Base-by-base conservation (phyloP, 2,797 vertebrate species). In the Lagorchestes hirsutus region DNA sequence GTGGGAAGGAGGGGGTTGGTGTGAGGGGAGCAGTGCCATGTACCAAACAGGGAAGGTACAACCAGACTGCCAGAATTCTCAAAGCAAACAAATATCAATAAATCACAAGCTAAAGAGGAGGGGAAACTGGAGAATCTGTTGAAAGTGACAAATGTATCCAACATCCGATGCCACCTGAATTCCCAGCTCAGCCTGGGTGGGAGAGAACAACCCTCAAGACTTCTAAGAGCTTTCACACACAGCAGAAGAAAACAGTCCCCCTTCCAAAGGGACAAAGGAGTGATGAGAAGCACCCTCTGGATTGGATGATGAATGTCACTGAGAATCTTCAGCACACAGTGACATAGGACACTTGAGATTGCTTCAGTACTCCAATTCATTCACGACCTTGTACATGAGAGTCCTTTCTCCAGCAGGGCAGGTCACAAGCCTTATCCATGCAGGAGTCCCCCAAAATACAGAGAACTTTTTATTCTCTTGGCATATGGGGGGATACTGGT, bases 211-310 rank as follows among this genome's bases (percentile, higher is more conserved):
- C 96, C 94, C 93, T 90, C 50, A 96, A 93, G 95, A 96, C 56
- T 82, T 91, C 96, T 95, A 97, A 96, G 96, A 97, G 95, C 94
- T 97, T 96, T 94, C 74, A 93, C 95, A 92, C 94, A 55, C 55
- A 0, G 96, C 97, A 92, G 97, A 96, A 91, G 96, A 97, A 96
- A 96, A 93, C 95, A 97, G 98, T 97, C 95, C 96, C 97, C 97
- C 91, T 97, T 98, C 97, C 22, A 52, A 96, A 97, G 97, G 96
- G 94, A 97, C 96, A 97, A 96, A 96, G 95, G 95, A 94, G 93
- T 90, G 34, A 93, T 96, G 97, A 97, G 97, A 98, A 97, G 97
- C 95, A 93, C 93, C 96, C 98, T 94, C 92, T 95, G 95, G 97
- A 93, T 62, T 94, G 93, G 97, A 98, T 91, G 52, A 97, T 94